Evolutionary conservation across 2,113 vertebrate species (phyloP).

Genomic region (Terrapene triunguis): DNA sequence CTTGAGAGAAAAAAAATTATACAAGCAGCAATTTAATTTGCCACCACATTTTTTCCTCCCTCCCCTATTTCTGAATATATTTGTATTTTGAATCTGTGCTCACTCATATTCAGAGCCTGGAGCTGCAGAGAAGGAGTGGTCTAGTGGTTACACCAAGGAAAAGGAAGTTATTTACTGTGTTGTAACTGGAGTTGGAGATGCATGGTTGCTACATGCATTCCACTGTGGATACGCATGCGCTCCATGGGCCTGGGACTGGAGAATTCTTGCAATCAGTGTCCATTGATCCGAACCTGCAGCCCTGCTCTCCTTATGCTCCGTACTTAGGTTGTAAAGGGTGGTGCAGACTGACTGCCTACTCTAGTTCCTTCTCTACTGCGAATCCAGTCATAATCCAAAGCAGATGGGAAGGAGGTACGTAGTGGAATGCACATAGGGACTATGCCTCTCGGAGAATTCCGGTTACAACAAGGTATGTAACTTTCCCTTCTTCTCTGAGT

Average conservation of each 20-base stretch:
- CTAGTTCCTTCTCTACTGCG: background rate
- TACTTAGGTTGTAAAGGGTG: background rate
- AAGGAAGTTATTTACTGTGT: background rate
- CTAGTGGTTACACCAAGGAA: background rate
- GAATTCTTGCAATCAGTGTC: background rate
- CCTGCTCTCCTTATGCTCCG: background rate
- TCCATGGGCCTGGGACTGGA: background rate
- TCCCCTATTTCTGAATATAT: conserved; percentile 59
- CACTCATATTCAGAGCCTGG: background rate
- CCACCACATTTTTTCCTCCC: conserved; percentile 45
- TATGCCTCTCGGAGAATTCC: background rate
- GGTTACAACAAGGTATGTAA: background rate
- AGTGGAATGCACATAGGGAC: background rate
- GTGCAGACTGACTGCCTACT: background rate
- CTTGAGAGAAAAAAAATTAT: conserved; percentile 56
- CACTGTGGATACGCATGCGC: background rate
- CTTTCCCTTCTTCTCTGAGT: background rate
- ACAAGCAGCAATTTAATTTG: conserved; percentile 66
- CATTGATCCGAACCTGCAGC: background rate
- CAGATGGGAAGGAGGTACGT: background rate
- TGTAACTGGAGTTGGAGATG: too few relatives aligned
- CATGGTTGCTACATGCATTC: background rate
- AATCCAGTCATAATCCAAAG: background rate
- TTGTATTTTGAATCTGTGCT: conserved; percentile 58
- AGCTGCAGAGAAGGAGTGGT: conserved; percentile 12